A percentile compares a stretch with the other conserved stretches of the same genome.
Evolutionary conservation across 2,888 invertebrate species (phyloP).

Genomic region (Tiliacea citrago): DNA sequence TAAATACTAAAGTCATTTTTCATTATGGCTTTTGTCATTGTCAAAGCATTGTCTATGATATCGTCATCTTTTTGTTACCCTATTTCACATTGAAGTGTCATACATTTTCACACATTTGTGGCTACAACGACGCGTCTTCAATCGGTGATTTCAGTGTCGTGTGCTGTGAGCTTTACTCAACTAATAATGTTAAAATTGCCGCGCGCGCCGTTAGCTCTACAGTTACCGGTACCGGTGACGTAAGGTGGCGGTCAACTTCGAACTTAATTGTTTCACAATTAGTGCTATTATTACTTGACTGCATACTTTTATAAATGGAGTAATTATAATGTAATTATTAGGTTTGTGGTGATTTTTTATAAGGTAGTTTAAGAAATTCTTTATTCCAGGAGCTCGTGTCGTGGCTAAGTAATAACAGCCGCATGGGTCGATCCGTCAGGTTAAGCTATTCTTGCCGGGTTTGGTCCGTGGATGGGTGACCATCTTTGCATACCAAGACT

Average conservation of each 20-base stretch:
- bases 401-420: too few relatives aligned
- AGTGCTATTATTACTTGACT: conserved; percentile 25
- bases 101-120: not conserved
- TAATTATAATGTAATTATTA: conserved; percentile 7
- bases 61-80: too few relatives aligned
- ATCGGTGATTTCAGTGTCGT: conserved; percentile 18
- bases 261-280: conserved; percentile 56
- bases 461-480: too few relatives aligned
- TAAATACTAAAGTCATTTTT: too few relatives aligned
- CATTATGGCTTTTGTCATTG: too few relatives aligned
- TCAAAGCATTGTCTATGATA: too few relatives aligned
- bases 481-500: too few relatives aligned
- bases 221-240: conserved; percentile 61
- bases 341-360: not conserved
- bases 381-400: too few relatives aligned
- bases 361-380: not conserved
- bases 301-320: not conserved
- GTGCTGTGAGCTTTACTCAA: conserved; percentile 25
- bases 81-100: not conserved
- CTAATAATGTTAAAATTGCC: conserved; percentile 59
- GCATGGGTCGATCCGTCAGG: too few relatives aligned
- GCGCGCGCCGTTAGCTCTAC: conserved; percentile 60
- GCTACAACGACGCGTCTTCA: conserved; percentile 5
- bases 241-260: conserved; percentile 58
- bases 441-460: too few relatives aligned